These are phyloP conservation scores for Acronicta psi DNA, from an alignment of 2,888 invertebrate species.

Conservation along the genomic window DNA sequence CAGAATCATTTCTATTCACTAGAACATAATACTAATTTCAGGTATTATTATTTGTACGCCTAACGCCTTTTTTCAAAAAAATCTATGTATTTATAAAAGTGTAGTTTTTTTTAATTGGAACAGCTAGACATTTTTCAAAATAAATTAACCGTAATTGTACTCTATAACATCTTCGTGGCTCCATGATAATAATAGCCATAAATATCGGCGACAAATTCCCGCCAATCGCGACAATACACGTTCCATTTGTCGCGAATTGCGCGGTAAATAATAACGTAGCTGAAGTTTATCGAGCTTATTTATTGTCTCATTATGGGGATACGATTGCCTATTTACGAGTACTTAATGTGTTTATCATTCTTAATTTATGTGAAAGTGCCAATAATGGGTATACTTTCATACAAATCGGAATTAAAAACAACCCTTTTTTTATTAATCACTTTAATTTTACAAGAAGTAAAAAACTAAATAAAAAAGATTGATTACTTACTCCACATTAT, in stretches of 20 bases:
- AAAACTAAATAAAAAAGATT: no score
- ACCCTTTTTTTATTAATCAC: no score
- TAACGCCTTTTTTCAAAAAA: no score
- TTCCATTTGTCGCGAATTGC: slow-evolving; percentile 79
- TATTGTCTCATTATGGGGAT: slow-evolving; percentile 80
- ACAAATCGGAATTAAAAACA: slow-evolving; percentile 1
- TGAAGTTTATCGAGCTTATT: slow-evolving; percentile 83
- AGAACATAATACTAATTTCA: no score
- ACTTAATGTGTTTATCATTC: slow-evolving; percentile 55
- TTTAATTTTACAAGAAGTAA: no score
- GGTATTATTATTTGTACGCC: no score
- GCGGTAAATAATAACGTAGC: slow-evolving; percentile 80
- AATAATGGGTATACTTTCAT: slow-evolving; percentile 22
- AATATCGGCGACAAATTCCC: slow-evolving; percentile 82
- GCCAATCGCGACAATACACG: slow-evolving; percentile 81
- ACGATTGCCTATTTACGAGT: slow-evolving; percentile 60
- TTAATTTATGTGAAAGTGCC: slow-evolving; percentile 43
- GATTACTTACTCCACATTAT: no score
- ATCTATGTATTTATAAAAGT: no score
- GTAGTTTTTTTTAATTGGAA: no score
- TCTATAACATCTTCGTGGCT: slow-evolving; percentile 59
- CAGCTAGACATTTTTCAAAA: no score
- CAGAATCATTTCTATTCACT: no score
- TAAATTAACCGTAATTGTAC: neutral
- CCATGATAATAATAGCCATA: slow-evolving; percentile 71